These are phyloP conservation scores for Thunnus maccoyii DNA, from an alignment of 2,113 vertebrate species.

Conservation along the genomic window DNA sequence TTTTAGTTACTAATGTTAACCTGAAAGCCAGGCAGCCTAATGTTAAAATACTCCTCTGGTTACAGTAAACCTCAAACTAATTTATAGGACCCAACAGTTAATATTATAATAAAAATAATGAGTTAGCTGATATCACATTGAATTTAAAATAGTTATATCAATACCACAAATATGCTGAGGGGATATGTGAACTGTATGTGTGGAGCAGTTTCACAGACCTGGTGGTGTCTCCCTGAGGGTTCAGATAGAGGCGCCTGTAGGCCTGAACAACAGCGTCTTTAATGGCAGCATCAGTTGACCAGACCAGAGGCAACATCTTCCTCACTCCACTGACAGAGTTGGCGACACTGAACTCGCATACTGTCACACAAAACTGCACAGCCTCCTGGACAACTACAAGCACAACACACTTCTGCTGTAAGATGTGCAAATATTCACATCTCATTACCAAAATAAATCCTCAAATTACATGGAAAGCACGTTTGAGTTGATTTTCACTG, in stretches of 20 bases:
- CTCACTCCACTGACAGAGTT: constrained; percentile 91
- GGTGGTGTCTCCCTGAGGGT: constrained; percentile 85
- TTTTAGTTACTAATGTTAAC: no score
- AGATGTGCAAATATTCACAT: no score
- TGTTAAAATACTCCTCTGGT: no score
- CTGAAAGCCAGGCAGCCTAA: no score
- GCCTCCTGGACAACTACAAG: constrained; percentile 94
- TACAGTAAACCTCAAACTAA: not conserved
- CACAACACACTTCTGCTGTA: not conserved
- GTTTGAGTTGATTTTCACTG: not conserved
- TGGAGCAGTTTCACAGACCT: constrained; percentile 81
- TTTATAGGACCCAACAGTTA: no score
- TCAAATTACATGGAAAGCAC: no score
- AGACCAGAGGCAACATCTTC: constrained; percentile 95
- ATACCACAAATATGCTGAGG: not conserved
- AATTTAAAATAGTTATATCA: not conserved
- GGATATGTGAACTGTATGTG: not conserved
- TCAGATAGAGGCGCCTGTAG: constrained; percentile 92
- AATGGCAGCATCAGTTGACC: constrained; percentile 93
- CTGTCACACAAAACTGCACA: constrained; percentile 95
- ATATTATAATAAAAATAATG: not conserved
- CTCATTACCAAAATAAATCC: not conserved
- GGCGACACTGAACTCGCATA: constrained; percentile 91
- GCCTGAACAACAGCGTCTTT: constrained; percentile 95
- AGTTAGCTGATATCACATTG: not conserved